Evolutionary conservation across 1,140 invertebrate species (phyloP).

Genomic region (Drosophila lini): DNA sequence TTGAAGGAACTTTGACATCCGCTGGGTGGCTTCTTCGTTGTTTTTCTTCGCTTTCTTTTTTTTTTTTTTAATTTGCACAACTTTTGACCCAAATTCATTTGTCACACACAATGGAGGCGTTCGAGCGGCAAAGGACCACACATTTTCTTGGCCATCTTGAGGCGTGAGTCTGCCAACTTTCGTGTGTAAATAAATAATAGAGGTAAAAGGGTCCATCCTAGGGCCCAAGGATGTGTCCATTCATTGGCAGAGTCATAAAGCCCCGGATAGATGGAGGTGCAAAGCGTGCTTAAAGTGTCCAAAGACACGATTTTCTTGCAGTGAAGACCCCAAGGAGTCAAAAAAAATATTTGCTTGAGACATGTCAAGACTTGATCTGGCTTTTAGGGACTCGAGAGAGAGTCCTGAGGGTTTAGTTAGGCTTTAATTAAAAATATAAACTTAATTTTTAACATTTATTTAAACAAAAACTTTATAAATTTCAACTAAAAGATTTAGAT

Average conservation of each 20-base stretch:
- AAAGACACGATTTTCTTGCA: slow-evolving; percentile 12
- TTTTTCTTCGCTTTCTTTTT: not conserved
- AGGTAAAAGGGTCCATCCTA: slow-evolving; percentile 9
- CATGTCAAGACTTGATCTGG: not conserved
- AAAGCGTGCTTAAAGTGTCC: slow-evolving; percentile 18
- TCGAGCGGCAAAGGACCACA: slow-evolving; percentile 57
- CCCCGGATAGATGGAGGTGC: slow-evolving; percentile 32
- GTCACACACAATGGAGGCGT: slow-evolving; percentile 58
- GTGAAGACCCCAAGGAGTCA: not conserved
- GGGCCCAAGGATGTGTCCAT: slow-evolving; percentile 28
- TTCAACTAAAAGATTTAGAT: too few species aligned
- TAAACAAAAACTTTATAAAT: not conserved
- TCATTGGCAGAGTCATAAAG: slow-evolving; percentile 51
- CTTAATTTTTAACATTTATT: not conserved
- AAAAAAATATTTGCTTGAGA: not conserved
- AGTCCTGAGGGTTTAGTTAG: too few species aligned
- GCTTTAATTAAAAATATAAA: not conserved
- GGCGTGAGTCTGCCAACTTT: slow-evolving; percentile 36
- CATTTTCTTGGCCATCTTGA: slow-evolving; percentile 3
- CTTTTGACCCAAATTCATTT: slow-evolving; percentile 81
- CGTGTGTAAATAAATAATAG: slow-evolving; percentile 73
- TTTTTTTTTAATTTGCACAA: slow-evolving; percentile 73
- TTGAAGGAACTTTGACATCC: slow-evolving; percentile 60
- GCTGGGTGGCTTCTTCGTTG: not conserved
- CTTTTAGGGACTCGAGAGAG: too few species aligned